Percentiles rank a stretch among this genome's conserved stretches.
phyloP scores from a whole-genome alignment of 2,888 invertebrate species.

The Chironomus riparius region DNA sequence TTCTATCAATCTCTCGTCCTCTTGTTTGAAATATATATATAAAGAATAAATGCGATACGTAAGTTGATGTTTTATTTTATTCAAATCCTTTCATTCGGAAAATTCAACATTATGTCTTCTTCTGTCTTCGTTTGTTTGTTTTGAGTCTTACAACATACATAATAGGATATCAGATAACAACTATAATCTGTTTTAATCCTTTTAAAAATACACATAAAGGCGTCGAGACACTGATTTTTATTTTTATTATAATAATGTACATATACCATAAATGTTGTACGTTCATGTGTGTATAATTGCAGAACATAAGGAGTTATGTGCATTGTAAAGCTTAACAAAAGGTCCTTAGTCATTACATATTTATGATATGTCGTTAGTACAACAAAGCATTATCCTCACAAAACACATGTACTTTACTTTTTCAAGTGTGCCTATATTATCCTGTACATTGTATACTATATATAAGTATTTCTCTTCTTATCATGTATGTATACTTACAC shows the following conservation, averaged over 20 bases:
- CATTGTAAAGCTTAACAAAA: neutral
- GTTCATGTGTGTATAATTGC: neutral
- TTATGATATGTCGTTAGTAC: slow-evolving; percentile 1
- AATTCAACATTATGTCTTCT: too few relatives aligned
- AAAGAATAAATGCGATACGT: too few relatives aligned
- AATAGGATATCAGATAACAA: slow-evolving; percentile 8
- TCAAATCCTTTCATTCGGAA: too few relatives aligned
- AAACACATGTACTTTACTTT: slow-evolving; percentile 3
- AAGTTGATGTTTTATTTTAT: too few relatives aligned
- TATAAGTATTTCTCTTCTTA: neutral
- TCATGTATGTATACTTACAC: neutral
- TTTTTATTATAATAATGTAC: slow-evolving; percentile 9
- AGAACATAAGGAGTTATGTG: neutral
- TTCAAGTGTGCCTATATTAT: neutral
- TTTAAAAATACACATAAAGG: neutral
- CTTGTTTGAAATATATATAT: too few relatives aligned
- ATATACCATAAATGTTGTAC: neutral
- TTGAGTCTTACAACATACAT: too few relatives aligned
- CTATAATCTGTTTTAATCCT: slow-evolving; percentile 4
- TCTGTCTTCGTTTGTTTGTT: too few relatives aligned
- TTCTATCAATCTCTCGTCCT: too few relatives aligned
- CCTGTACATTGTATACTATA: neutral
- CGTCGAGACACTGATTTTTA: slow-evolving; percentile 16
- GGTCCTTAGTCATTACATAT: neutral
- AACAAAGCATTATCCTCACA: slow-evolving; percentile 3